Conservation (phyloP, 2,797 vertebrate species). For the Monodelphis domestica region DNA sequence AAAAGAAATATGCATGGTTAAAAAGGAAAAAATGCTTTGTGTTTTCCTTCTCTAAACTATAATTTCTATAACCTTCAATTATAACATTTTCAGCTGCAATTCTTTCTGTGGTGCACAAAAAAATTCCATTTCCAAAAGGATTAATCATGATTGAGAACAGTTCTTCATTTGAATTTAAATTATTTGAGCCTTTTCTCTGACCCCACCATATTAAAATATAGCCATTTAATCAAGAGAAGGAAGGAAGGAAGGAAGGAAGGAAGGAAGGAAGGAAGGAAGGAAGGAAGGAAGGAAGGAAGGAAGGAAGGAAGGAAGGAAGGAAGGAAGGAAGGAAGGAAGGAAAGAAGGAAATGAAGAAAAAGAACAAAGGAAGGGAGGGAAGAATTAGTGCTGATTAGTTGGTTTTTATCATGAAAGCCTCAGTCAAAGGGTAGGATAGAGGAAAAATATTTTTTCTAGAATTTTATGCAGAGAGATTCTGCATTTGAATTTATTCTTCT, state of each 20-base stretch:
- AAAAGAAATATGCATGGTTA: not conserved
- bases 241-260: not conserved
- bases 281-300: not conserved
- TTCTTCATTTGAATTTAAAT: not conserved
- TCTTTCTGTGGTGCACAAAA: not conserved
- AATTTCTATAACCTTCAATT: not conserved
- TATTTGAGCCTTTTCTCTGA: not conserved
- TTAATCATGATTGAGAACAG: not conserved
- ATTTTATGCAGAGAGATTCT: not conserved
- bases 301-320: too few relatives aligned
- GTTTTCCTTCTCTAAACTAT: not conserved
- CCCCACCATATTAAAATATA: not conserved
- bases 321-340: too few relatives aligned
- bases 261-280: accelerated
- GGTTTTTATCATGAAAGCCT: not conserved
- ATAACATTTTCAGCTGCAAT: not conserved
- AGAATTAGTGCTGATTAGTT: not conserved
- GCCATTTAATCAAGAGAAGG: not conserved
- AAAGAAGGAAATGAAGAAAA: accelerated
- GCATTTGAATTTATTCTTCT: not conserved
- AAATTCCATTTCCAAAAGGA: not conserved
- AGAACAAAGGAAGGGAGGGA: not conserved
- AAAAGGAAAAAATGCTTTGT: not conserved
- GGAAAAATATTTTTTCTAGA: not conserved
- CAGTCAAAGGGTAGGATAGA: not conserved